Conservation (phyloP, 2,113 vertebrate species). For the Poeciliopsis occidentalis region DNA sequence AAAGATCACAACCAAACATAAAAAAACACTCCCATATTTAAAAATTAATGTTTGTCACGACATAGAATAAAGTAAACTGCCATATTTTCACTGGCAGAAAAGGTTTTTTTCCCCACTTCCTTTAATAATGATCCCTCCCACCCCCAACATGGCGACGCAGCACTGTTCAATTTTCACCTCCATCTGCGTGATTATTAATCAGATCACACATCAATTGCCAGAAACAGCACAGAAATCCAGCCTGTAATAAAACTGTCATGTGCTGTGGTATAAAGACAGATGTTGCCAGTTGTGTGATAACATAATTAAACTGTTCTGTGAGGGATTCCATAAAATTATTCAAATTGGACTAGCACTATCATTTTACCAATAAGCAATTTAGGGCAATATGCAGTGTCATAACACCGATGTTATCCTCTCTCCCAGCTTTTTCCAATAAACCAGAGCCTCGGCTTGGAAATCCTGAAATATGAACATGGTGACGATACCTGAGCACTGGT, state of each 20-base stretch:
- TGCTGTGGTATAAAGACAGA: constrained; percentile 87
- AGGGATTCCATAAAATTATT: constrained; percentile 88
- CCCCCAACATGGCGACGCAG: constrained; percentile 65
- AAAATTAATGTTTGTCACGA: constrained; percentile 58
- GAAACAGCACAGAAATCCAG: constrained; percentile 86
- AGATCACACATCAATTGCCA: constrained; percentile 85
- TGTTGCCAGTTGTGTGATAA: constrained; percentile 88
- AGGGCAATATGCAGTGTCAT: constrained; percentile 85
- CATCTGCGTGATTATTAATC: constrained; percentile 86
- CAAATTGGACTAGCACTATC: constrained; percentile 87
- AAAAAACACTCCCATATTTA: constrained; percentile 42
- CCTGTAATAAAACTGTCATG: constrained; percentile 90
- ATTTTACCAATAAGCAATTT: constrained; percentile 89
- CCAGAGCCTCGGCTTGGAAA: constrained; percentile 53
- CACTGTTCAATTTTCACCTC: constrained; percentile 84
- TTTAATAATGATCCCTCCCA: constrained; percentile 72
- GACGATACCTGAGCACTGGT: constrained; percentile 62
- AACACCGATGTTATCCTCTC: constrained; percentile 82
- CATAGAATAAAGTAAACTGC: constrained; percentile 9
- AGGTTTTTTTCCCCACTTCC: constrained; percentile 36
- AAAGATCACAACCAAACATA: constrained; percentile 29
- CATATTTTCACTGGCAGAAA: constrained; percentile 40
- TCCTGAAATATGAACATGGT: constrained; percentile 72
- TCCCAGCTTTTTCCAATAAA: constrained; percentile 82
- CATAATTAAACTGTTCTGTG: constrained; percentile 87